Conservation (phyloP, 2,113 vertebrate genomes). For the Entomyzon cyanotis region DNA sequence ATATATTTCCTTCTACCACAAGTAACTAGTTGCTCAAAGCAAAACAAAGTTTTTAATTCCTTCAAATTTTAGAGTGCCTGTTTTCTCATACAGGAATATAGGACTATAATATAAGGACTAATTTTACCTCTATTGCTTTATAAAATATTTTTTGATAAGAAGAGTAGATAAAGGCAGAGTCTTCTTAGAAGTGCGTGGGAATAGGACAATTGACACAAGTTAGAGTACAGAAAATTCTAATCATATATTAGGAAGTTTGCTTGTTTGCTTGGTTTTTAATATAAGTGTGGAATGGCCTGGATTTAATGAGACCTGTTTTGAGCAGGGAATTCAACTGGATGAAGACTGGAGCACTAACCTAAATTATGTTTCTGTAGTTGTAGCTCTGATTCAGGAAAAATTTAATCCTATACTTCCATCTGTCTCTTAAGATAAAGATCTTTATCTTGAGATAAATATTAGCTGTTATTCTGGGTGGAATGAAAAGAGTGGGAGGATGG, state of each 20-base stretch:
- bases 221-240: not conserved
- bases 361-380: not conserved
- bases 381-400: not conserved
- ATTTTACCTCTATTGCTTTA: not conserved
- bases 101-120: not conserved
- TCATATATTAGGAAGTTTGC: not conserved
- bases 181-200: not conserved
- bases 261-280: not conserved
- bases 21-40: not conserved
- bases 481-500: not conserved
- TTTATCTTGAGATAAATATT: not conserved
- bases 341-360: not conserved
- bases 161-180: not conserved
- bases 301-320: not conserved
- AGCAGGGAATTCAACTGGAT: not conserved
- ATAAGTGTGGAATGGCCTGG: not conserved
- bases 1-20: not conserved
- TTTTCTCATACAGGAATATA: not conserved
- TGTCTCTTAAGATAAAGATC: not conserved
- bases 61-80: not conserved
- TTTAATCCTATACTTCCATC: not conserved
- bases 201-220: not conserved
- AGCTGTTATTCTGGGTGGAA: not conserved
- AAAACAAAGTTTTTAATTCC: not conserved
- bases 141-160: not conserved